Percentiles rank a stretch among this genome's conserved stretches.
Evolutionary conservation across 2,113 vertebrate species (phyloP).

Genomic region (Amazona guildingii): DNA sequence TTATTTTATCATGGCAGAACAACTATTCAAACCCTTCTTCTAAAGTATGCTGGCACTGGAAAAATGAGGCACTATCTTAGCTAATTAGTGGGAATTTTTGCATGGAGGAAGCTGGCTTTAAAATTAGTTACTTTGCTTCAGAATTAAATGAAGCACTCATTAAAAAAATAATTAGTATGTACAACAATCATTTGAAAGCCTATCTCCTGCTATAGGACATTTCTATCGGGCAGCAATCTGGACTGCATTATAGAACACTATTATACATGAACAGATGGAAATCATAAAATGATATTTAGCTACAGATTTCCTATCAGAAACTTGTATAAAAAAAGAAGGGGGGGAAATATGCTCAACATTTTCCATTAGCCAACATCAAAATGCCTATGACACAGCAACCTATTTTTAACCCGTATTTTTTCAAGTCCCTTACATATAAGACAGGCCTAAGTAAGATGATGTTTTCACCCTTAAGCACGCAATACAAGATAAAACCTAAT

Average conservation of each 20-base stretch:
- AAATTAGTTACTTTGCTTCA: constrained; percentile 41
- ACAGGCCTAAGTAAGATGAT: not conserved
- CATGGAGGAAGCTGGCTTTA: constrained; percentile 48
- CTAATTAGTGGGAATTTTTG: constrained; percentile 37
- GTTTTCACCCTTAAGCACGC: not conserved
- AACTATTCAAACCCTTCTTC: not conserved
- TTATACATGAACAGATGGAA: constrained; percentile 79
- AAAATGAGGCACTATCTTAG: not conserved
- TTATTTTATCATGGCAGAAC: not conserved
- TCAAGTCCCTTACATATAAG: not conserved
- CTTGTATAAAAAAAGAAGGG: constrained; percentile 69
- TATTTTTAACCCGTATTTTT: not conserved
- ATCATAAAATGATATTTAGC: constrained; percentile 77
- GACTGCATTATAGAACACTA: constrained; percentile 66
- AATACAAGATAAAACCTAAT: not conserved
- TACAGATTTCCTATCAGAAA: constrained; percentile 76
- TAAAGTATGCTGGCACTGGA: not conserved
- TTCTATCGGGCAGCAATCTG: constrained; percentile 72
- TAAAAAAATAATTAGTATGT: constrained; percentile 73
- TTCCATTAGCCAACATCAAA: constrained; percentile 67
- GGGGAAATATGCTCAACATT: constrained; percentile 66
- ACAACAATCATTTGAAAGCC: constrained; percentile 69
- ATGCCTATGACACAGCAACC: constrained; percentile 19
- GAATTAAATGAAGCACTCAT: constrained; percentile 65
- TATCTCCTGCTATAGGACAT: constrained; percentile 65